Base-by-base conservation (phyloP, 2,888 invertebrate genomes). In the Steinernema hermaphroditum region DNA sequence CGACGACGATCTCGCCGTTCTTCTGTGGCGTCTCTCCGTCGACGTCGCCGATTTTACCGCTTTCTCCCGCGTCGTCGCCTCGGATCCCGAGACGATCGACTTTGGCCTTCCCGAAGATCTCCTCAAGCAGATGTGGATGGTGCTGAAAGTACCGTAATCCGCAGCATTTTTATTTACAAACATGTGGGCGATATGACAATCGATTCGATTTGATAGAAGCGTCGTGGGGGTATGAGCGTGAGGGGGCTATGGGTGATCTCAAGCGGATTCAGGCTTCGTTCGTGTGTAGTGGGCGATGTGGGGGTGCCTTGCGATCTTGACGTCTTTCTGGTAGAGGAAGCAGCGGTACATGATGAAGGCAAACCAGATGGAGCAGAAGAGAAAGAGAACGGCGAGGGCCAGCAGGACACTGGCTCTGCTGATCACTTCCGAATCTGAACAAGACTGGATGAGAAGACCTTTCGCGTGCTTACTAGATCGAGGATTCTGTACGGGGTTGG, bases 1-100 rank as follows among this genome's bases (percentile, higher is more conserved):
- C 87, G 96, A 97, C 87, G 90, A 92, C 2, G 96, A 96, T 87
- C 89, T 96, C 82, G 94, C 62, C 16, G 32, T 62, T 14, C 62
- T 32, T 29, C 62, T 62, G 32, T 62, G 62, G 62, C 27, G 32
- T 9, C 16, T 62, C 32, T 62, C 62, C 2, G 32, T 1, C 1
- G 16, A 32, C 6, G 4, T 12, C 2, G 27, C 29, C 8, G 16
- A 62, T 2, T 24, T 32, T 16, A 16, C 32, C 16, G 16, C 12
- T 9, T 62, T 62, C 29, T 24, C 4, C 16, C 27, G 32, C 12
- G 16, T 62, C 14, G 62, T 62, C 32, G 29, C 27, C 16, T 32
- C 62, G 32, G 32, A 62, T 32, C 14, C 62, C 9, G 62, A 62
- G 27, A 62, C 34, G 32, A 9, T 12, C 12, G 1, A 2, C 4